A percentile compares a stretch with the other conserved stretches of the same genome.
Evolutionary conservation across 1,140 invertebrate species (phyloP).

Genomic region (Parasteatoda tepidariorum): DNA sequence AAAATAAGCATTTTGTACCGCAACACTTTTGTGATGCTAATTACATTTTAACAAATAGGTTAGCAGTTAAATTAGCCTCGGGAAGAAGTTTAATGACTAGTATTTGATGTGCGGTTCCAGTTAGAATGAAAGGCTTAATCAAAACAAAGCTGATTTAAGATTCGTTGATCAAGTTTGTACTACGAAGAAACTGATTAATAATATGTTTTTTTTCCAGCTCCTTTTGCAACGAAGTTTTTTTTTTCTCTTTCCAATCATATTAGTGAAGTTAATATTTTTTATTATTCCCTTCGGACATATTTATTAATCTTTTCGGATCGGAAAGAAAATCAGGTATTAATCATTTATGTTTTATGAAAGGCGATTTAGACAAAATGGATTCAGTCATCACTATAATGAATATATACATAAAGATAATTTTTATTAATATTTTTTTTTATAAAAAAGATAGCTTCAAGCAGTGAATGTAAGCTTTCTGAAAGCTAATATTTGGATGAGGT

Average conservation of each 20-base stretch:
- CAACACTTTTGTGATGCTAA: too few relatives aligned
- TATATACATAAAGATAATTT: not conserved
- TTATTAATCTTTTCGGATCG: conserved; percentile 38
- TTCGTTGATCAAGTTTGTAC: not conserved
- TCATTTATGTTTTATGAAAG: conserved; percentile 51
- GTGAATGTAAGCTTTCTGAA: too few relatives aligned
- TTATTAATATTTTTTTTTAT: too few relatives aligned
- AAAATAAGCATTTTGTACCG: too few relatives aligned
- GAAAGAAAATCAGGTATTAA: conserved; percentile 28
- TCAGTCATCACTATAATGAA: conserved; percentile 39
- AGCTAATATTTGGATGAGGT: too few relatives aligned
- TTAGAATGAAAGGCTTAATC: not conserved
- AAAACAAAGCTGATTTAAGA: not conserved
- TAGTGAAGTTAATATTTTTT: conserved; percentile 23
- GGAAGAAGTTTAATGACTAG: not conserved
- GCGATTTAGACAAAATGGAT: conserved; percentile 17
- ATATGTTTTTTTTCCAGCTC: not conserved
- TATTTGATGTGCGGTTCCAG: not conserved
- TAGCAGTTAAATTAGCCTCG: not conserved
- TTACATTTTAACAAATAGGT: too few relatives aligned
- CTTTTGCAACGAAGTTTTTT: not conserved
- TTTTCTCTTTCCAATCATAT: conserved; percentile 22
- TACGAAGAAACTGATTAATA: conserved; percentile 31
- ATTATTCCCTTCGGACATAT: not conserved
- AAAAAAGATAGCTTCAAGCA: too few relatives aligned